phyloP scores from a whole-genome alignment of 1,140 invertebrate species.

The Aphis craccivora region DNA sequence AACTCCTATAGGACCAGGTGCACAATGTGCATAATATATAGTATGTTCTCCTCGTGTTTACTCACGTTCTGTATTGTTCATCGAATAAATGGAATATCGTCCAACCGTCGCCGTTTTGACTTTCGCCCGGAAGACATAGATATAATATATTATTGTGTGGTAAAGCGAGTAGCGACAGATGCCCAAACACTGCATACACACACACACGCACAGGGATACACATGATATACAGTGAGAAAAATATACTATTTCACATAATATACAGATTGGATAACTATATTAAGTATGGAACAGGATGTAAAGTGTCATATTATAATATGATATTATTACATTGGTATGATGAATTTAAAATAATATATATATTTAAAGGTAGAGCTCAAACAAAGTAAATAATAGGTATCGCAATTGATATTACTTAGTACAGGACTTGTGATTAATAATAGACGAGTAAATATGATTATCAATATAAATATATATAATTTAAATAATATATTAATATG shows the following conservation, averaged over 20 bases:
- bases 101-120: neutral
- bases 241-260: too few species aligned
- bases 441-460: too few species aligned
- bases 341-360: too few species aligned
- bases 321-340: too few species aligned
- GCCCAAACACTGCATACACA: neutral
- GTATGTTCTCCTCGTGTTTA: neutral
- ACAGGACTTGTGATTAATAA: too few species aligned
- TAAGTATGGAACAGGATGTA: too few species aligned
- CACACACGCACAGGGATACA: neutral
- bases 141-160: neutral
- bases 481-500: neutral
- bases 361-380: too few species aligned
- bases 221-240: neutral
- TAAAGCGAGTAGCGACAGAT: constrained; percentile 5
- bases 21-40: neutral
- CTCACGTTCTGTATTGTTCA: constrained; percentile 22
- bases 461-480: too few species aligned
- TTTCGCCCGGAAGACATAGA: constrained; percentile 17
- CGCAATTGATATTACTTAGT: too few species aligned
- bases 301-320: too few species aligned
- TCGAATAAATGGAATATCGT: constrained; percentile 27
- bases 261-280: too few species aligned
- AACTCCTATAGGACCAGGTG: neutral
- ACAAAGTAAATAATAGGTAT: too few species aligned